These are phyloP conservation scores for Patella pellucida DNA, from an alignment of 2,888 invertebrate genomes.

Conservation along the genomic window DNA sequence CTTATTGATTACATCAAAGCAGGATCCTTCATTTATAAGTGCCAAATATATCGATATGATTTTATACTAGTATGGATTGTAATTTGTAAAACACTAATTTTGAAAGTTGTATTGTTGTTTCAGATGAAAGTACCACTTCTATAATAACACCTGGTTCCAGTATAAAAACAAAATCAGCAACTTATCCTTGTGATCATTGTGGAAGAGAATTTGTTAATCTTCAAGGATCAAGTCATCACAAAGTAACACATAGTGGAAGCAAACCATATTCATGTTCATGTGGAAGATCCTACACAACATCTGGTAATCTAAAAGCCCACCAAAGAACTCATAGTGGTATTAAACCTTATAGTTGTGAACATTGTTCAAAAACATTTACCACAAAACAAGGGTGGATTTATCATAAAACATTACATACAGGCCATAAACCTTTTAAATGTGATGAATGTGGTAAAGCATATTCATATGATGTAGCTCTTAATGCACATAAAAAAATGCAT, in stretches of 20 bases:
- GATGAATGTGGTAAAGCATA: neutral
- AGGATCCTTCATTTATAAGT: too few relatives aligned
- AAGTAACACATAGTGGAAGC: conserved; percentile 1
- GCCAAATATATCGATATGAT: too few relatives aligned
- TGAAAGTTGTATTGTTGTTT: too few relatives aligned
- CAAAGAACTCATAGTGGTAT: neutral
- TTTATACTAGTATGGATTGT: too few relatives aligned
- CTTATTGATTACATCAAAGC: too few relatives aligned
- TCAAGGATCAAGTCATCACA: neutral
- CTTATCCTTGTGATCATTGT: neutral
- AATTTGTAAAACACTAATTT: too few relatives aligned
- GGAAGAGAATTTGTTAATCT: neutral
- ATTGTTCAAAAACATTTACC: conserved; percentile 6
- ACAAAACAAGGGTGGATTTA: conserved; percentile 2
- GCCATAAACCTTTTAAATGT: conserved; percentile 1
- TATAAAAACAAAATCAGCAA: too few relatives aligned
- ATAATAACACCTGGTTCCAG: too few relatives aligned
- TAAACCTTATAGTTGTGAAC: conserved; percentile 3
- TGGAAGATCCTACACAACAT: neutral
- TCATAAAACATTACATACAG: conserved; percentile 5
- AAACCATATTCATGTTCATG: neutral
- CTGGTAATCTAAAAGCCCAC: neutral
- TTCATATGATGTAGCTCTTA: conserved; percentile 3
- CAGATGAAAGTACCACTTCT: too few relatives aligned
- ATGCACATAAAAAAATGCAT: conserved; percentile 6